Evolutionary conservation across 2,797 vertebrate species (phyloP).

Genomic region (Lutjanus argentimaculatus): DNA sequence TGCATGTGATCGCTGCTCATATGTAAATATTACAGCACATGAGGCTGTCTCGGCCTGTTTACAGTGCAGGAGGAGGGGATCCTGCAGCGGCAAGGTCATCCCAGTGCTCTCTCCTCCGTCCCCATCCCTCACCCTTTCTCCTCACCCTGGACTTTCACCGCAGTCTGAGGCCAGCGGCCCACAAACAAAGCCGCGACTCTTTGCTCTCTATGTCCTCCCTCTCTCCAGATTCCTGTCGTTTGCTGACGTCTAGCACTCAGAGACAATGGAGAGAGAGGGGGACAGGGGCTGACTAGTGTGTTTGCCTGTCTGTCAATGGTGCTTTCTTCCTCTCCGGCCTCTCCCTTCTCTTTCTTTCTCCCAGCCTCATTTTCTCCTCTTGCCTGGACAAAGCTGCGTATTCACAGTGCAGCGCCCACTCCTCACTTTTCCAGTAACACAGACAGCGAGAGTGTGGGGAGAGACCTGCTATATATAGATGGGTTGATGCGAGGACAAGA

Average conservation of each 20-base stretch:
- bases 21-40: conserved; percentile 48
- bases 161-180: conserved; percentile 41
- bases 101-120: conserved; percentile 66
- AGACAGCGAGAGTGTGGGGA: conserved; percentile 62
- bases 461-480: conserved; percentile 80
- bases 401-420: conserved; percentile 79
- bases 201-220: conserved; percentile 68
- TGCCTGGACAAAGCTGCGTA: conserved; percentile 77
- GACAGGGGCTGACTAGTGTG: conserved; percentile 77
- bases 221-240: conserved; percentile 84
- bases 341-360: conserved; percentile 27
- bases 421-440: conserved; percentile 72
- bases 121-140: conserved; percentile 52
- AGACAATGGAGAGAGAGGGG: conserved; percentile 83
- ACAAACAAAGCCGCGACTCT: conserved; percentile 79
- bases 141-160: conserved; percentile 69
- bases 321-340: conserved; percentile 74
- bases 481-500: conserved; percentile 72
- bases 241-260: conserved; percentile 81
- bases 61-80: conserved; percentile 46
- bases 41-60: conserved; percentile 28
- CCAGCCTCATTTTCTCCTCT: conserved; percentile 36
- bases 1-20: conserved; percentile 44
- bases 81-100: conserved; percentile 54
- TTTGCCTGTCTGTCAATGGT: conserved; percentile 76